Base-by-base conservation (phyloP, 2,888 invertebrate genomes). In the Selenia dentaria region DNA sequence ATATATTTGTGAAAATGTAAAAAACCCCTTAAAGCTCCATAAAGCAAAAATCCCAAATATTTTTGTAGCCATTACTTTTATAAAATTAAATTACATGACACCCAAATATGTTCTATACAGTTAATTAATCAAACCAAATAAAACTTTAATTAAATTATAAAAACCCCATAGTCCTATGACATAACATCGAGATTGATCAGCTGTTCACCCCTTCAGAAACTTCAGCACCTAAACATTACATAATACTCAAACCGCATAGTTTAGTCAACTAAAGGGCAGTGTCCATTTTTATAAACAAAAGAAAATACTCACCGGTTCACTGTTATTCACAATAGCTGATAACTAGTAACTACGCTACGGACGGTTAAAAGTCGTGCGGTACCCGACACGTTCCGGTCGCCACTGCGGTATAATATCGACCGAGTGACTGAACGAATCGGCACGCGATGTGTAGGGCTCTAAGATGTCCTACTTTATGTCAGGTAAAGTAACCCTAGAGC, bases 341-440 rank as follows among this genome's bases (percentile, higher is more conserved):
- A 26, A 27, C n/a, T 20, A 9, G 20, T 20, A 18, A 27, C 31
- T 26, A 36, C 12, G 27, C 3, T 28, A n/a, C 25, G 40, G 31
- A 32, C 14, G 37, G 36, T 24, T 25, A 22, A 22, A 12, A 57
- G 48, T 8, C 80, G 83, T 79, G 78, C 67, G 69, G 43, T 52
- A 63, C 49, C 64, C 58, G 37, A 63, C 77, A 68, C 63, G 71
- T 56, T 62, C 55, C 55, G 64, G 57, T 57, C 72, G 62, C 79
- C 81, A 88, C 87, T 89, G 88, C 88, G 83, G 79, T 68, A 78
- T 88, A n/a, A n/a, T n/a, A 87, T 88, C 87, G 87, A 88, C 86
- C 85, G 69, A 57, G 33, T 55, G 64, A 59, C 70, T 76, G 73
- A 67, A 68, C 73, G 66, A 32, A 61, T 65, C 62, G 70, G 67